Conservation (phyloP, 2,113 vertebrate genomes). For the Myrmecophaga tridactyla region DNA sequence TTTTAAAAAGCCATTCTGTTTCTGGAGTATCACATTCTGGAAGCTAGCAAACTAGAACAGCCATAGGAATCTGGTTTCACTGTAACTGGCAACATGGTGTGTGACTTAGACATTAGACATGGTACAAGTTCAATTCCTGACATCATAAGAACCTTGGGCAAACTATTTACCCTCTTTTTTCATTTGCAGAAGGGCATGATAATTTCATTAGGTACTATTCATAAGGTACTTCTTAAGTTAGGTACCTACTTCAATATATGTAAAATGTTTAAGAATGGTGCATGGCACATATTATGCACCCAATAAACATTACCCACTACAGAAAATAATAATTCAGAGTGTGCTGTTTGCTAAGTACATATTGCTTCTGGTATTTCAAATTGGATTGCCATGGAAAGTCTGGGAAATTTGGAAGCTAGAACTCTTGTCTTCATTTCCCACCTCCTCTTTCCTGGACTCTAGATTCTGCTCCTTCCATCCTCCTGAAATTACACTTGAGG, state of each 20-base stretch:
- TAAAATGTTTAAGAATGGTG: neutral
- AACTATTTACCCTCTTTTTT: neutral
- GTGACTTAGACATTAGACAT: neutral
- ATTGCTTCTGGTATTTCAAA: neutral
- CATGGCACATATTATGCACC: neutral
- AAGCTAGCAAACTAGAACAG: too few species aligned
- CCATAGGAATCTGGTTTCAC: too few species aligned
- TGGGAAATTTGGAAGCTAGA: neutral
- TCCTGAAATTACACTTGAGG: neutral
- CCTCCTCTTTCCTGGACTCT: neutral
- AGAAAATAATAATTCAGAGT: neutral
- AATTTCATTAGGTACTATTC: neutral
- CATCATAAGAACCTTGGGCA: neutral
- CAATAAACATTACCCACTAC: neutral
- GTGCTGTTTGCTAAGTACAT: neutral
- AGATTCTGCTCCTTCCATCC: neutral
- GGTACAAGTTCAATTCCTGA: neutral
- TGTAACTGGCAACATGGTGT: neutral
- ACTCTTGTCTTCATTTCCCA: neutral
- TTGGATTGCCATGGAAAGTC: neutral
- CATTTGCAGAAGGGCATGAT: neutral
- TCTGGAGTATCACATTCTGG: too few species aligned
- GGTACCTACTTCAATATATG: too few species aligned
- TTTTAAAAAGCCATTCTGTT: too few species aligned
- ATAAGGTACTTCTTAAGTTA: neutral